Percentiles rank a stretch among this genome's conserved stretches.
Evolutionary conservation across 2,797 vertebrate species (phyloP).

Genomic region (Trematomus bernacchii): DNA sequence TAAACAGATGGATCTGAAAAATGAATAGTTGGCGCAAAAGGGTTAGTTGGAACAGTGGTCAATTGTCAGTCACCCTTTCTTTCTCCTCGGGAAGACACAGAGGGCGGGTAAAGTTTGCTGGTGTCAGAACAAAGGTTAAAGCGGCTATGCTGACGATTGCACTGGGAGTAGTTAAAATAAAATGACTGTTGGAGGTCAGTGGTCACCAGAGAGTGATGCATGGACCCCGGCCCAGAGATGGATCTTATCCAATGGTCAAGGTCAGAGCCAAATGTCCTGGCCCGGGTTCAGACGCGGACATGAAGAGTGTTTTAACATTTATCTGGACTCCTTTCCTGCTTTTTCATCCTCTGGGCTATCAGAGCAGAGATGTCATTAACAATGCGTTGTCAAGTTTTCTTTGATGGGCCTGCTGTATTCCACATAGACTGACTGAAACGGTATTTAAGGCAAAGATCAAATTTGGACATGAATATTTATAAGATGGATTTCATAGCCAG

Average conservation of each 20-base stretch:
- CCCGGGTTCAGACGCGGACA: conserved; percentile 49
- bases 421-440: background rate
- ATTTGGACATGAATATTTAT: conserved; percentile 47
- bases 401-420: conserved; percentile 1
- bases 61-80: conserved; percentile 13
- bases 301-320: conserved; percentile 51
- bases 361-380: conserved; percentile 21
- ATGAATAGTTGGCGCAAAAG: conserved; percentile 51
- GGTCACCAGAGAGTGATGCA: conserved; percentile 73
- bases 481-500: conserved; percentile 24
- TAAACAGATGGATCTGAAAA: conserved; percentile 54
- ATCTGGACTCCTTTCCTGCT: background rate
- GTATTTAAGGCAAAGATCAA: conserved; percentile 32
- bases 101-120: conserved; percentile 63
- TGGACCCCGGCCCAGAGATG: conserved; percentile 72
- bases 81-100: conserved; percentile 19
- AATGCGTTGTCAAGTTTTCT: conserved; percentile 13
- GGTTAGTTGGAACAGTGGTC: conserved; percentile 32
- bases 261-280: conserved; percentile 76
- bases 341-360: conserved; percentile 32
- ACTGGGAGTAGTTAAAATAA: conserved; percentile 69
- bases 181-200: conserved; percentile 73
- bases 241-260: conserved; percentile 77
- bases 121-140: conserved; percentile 67
- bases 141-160: conserved; percentile 61